Evolutionary conservation across 53 echinoderm and acorn worm species (phyloP).

Genomic region (Echinometra lucunter): DNA sequence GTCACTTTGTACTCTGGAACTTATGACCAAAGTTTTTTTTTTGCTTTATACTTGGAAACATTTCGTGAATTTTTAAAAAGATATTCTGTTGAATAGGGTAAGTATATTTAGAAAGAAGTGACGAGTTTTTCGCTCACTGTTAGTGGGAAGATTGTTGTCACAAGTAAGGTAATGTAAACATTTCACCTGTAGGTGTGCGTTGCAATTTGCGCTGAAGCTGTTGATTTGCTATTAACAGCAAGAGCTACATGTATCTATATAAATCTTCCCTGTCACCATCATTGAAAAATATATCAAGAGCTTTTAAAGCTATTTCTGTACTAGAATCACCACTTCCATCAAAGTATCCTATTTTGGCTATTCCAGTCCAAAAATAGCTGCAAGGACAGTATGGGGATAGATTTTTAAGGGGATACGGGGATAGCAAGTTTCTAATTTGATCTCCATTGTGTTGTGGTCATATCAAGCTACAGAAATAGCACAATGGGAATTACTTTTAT

Average conservation of each 20-base stretch:
- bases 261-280: background rate
- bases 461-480: background rate
- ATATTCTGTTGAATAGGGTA: too few relatives aligned
- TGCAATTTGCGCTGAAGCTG: too few relatives aligned
- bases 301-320: background rate
- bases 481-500: background rate
- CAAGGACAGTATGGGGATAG: slow-evolving; percentile 3
- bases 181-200: too few relatives aligned
- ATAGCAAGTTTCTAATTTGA: background rate
- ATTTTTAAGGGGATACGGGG: background rate
- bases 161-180: too few relatives aligned
- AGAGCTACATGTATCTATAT: too few relatives aligned
- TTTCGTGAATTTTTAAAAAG: too few relatives aligned
- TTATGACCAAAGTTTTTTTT: background rate
- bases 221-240: background rate
- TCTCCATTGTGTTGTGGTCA: slow-evolving; percentile 32
- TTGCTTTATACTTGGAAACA: too few relatives aligned
- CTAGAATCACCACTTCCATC: background rate
- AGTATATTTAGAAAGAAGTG: too few relatives aligned
- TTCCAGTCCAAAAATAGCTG: slow-evolving; percentile 25
- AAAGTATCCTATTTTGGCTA: background rate
- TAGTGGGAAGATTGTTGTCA: too few relatives aligned
- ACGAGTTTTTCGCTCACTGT: too few relatives aligned
- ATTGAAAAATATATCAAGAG: background rate
- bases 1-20: background rate